Evolutionary conservation across 2,797 vertebrate genomes (phyloP), one percentile per base, ranked within the genome.

Genomic region (Oryzias dopingdopingensis): DNA sequence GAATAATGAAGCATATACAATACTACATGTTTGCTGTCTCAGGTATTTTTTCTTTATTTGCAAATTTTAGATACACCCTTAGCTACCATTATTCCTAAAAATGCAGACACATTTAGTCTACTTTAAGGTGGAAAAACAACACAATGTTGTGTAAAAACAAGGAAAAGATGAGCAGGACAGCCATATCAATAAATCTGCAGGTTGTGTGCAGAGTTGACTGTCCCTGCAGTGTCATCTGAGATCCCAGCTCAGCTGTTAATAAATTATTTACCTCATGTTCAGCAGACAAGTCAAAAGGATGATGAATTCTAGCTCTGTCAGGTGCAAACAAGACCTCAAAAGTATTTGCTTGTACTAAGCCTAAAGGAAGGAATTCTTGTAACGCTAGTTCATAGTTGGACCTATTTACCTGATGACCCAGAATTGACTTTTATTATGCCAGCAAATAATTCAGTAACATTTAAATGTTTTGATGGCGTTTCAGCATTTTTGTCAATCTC

Each of bases 191-290:
- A 32, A 22, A 24, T 14, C 59, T 76, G 69, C 22, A 67, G 60
- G 44, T 52, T 16, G 57, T 61, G 16, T 43, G 20, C 20, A 20
- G 20, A 20, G 20, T 20, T 20, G 20, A 20, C 20, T 20, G 20
- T 20, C 20, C 52, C 14, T 45, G 24, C 18, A 41, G 45, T 32
- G 50, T 20, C 18, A 1, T 47, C 44, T 55, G 48, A 74, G 59
- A 69, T 78, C 65, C 54, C 67, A 58, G 54, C 62, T 62, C 62
- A 47, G 50, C 56, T 46, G 8, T 43, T 37, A 29, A 80, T 84
- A 57, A 85, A 83, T 84, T 62, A 84, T 83, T 87, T 26, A 86
- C 14, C 57, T 48, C 14, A 23, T 1, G 3, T 56, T 59, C 42
- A 67, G 45, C 62, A 49, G 46, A 49, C 26, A 49, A 52, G 40